phyloP scores from a whole-genome alignment of 1,140 invertebrate species.

The Macrobrachium nipponense region DNA sequence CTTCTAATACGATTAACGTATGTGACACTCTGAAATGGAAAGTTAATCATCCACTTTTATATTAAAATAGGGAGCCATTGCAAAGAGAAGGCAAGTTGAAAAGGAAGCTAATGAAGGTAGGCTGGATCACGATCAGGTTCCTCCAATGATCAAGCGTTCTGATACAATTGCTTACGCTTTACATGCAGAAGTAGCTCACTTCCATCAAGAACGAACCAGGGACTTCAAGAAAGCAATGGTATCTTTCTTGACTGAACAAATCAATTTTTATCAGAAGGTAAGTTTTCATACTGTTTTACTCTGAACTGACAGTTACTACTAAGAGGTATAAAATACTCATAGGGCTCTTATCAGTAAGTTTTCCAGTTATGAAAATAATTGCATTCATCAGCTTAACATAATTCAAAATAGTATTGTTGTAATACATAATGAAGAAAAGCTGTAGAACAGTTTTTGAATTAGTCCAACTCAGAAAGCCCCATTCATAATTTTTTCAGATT shows the following conservation, averaged over 20 bases:
- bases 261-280: slow-evolving; percentile 88
- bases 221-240: slow-evolving; percentile 90
- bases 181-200: slow-evolving; percentile 93
- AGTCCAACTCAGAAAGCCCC: too few species aligned
- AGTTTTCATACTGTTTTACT: slow-evolving; percentile 4
- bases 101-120: slow-evolving; percentile 83
- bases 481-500: slow-evolving; percentile 23
- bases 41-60: slow-evolving; percentile 20
- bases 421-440: too few species aligned
- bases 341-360: too few species aligned
- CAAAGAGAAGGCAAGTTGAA: slow-evolving; percentile 91
- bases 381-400: too few species aligned
- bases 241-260: slow-evolving; percentile 87
- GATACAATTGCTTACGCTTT: slow-evolving; percentile 92
- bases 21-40: not conserved
- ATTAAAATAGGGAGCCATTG: slow-evolving; percentile 78
- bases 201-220: slow-evolving; percentile 86
- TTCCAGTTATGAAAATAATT: too few species aligned
- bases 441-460: too few species aligned
- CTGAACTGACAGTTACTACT: too few species aligned
- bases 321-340: too few species aligned
- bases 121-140: slow-evolving; percentile 82
- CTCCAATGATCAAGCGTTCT: slow-evolving; percentile 83
- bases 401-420: too few species aligned
- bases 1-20: too few species aligned